These are phyloP conservation scores for Morelia viridis DNA, from an alignment of 2,797 vertebrate species.

Conservation along the genomic window DNA sequence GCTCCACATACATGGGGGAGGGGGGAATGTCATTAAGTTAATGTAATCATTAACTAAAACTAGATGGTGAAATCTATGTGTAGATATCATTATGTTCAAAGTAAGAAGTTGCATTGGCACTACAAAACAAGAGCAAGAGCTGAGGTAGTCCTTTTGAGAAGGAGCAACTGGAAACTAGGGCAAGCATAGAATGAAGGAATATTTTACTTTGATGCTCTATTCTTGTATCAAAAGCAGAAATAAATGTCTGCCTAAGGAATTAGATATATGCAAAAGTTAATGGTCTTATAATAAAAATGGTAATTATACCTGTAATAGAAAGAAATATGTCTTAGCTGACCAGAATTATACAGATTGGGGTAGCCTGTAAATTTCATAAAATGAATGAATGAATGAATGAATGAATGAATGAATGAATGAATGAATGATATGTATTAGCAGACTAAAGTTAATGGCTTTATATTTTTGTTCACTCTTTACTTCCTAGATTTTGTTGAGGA, in stretches of 20 bases:
- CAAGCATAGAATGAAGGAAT: neutral
- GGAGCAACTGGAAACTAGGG: neutral
- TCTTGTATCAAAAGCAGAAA: neutral
- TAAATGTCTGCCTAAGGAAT: neutral
- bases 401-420: neutral
- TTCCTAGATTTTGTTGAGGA: conserved; percentile 80
- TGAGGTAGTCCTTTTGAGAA: neutral
- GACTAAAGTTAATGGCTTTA: conserved; percentile 41
- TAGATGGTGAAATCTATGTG: neutral
- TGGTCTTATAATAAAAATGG: neutral
- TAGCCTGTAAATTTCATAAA: neutral
- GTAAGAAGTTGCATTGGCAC: neutral
- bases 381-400: neutral
- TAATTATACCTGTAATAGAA: neutral
- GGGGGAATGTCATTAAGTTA: neutral
- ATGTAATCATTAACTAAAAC: neutral
- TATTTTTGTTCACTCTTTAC: conserved; percentile 29
- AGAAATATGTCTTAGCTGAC: neutral
- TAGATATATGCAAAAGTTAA: neutral
- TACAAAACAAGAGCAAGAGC: neutral
- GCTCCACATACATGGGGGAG: neutral
- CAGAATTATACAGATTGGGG: neutral
- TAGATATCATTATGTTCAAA: neutral
- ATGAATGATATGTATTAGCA: neutral
- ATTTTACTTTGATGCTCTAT: neutral